Conservation (phyloP, 2,888 invertebrate species). For the Phrixothrix hirtus region DNA sequence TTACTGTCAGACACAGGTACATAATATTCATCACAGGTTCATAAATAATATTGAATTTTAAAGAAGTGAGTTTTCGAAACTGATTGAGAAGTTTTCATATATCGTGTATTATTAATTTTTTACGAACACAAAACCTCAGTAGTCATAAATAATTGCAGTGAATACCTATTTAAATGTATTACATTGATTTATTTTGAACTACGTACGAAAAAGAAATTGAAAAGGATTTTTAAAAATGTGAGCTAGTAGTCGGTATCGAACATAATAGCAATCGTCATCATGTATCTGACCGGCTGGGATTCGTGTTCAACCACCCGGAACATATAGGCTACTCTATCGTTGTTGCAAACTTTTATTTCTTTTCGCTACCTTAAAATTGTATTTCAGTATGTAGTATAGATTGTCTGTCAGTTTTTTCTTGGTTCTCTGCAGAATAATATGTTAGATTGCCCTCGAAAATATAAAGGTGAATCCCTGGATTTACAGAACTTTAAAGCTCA, state of each 20-base stretch:
- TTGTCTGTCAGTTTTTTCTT: slow-evolving; percentile 49
- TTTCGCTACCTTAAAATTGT: slow-evolving; percentile 43
- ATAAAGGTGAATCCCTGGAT: slow-evolving; percentile 29
- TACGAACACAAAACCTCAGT: too few species aligned
- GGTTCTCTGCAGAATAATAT: slow-evolving; percentile 34
- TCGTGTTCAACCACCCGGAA: slow-evolving; percentile 42
- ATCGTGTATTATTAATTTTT: too few species aligned
- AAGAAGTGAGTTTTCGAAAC: too few species aligned
- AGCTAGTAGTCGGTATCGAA: slow-evolving; percentile 26
- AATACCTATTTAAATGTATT: too few species aligned
- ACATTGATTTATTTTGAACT: too few species aligned
- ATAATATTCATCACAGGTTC: too few species aligned
- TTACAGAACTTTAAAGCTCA: slow-evolving; percentile 28
- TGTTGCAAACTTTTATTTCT: slow-evolving; percentile 42
- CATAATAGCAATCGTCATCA: slow-evolving; percentile 47
- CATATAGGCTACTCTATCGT: slow-evolving; percentile 42
- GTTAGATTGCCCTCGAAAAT: slow-evolving; percentile 26
- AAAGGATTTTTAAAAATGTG: slow-evolving; percentile 35
- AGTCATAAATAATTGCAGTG: too few species aligned
- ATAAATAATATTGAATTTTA: too few species aligned
- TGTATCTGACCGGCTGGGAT: slow-evolving; percentile 45
- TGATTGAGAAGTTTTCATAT: too few species aligned
- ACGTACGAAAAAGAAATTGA: slow-evolving; percentile 31
- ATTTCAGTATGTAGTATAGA: slow-evolving; percentile 42
- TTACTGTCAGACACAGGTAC: too few species aligned